Conservation (phyloP, 1,140 invertebrate genomes). For the Pseudomyrmex gracilis region DNA sequence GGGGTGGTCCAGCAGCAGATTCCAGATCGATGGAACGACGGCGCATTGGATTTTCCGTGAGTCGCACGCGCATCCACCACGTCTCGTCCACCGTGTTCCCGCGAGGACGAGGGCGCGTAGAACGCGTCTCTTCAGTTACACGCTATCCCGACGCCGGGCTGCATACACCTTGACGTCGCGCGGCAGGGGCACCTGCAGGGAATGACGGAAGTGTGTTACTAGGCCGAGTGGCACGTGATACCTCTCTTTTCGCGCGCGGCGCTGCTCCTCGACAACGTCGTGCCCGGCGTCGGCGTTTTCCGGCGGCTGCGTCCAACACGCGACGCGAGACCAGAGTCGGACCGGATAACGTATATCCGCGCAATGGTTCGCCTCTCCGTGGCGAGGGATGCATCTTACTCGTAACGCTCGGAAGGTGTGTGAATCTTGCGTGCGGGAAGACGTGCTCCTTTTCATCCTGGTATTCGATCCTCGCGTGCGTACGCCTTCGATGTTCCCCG, state of each 20-base stretch:
- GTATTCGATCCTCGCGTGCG: background rate
- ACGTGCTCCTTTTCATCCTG: background rate
- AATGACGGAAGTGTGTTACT: conserved; percentile 82
- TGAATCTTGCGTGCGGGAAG: background rate
- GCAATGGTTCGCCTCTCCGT: background rate
- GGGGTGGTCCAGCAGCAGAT: conserved; percentile 84
- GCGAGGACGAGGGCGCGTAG: conserved; percentile 65
- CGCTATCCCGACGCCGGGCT: conserved; percentile 72
- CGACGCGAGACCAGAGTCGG: too few species aligned
- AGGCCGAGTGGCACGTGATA: conserved; percentile 82
- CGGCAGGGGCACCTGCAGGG: conserved; percentile 37
- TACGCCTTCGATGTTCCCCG: background rate
- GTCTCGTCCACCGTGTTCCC: conserved; percentile 34
- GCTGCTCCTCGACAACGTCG: conserved; percentile 20
- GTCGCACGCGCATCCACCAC: conserved; percentile 79
- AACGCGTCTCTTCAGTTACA: conserved; percentile 76
- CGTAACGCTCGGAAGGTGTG: background rate
- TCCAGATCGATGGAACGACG: conserved; percentile 84
- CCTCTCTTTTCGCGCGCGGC: conserved; percentile 33
- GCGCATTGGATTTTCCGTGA: conserved; percentile 82
- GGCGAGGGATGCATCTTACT: background rate
- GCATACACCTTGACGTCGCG: conserved; percentile 64
- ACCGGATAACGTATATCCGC: conserved; percentile 8
- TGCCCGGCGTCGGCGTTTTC: conserved; percentile 3
- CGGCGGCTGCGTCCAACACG: conserved; percentile 11